These are phyloP conservation scores for Dromococcyx pavoninus DNA, from an alignment of 2,797 vertebrate species.

Conservation along the genomic window DNA sequence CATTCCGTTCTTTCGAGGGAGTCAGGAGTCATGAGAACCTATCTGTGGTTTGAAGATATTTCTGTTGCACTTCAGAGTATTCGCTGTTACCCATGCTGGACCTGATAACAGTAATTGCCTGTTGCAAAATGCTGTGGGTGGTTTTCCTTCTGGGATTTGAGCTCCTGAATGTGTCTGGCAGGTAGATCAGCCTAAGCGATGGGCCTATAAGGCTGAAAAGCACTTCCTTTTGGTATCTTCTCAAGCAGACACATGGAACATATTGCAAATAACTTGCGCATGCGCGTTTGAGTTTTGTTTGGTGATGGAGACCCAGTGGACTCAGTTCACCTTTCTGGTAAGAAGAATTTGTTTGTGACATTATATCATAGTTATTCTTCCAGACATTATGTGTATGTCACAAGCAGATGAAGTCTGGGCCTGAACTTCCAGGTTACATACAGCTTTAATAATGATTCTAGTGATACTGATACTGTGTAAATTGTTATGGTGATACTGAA, in stretches of 20 bases:
- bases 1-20: not conserved
- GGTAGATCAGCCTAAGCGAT: not conserved
- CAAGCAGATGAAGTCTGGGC: not conserved
- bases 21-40: not conserved
- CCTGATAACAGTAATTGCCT: not conserved
- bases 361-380: not conserved
- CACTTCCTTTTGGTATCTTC: not conserved
- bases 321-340: not conserved
- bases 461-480: not conserved
- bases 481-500: not conserved
- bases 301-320: not conserved
- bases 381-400: not conserved
- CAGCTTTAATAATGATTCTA: not conserved
- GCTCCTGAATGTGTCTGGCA: not conserved
- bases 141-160: not conserved
- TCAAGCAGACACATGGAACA: fast-evolving
- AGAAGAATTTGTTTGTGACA: not conserved
- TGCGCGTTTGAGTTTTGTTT: not conserved
- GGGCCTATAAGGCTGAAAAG: not conserved
- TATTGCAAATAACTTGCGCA: not conserved
- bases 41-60: not conserved
- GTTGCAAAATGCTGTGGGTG: not conserved
- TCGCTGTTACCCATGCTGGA: not conserved
- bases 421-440: not conserved
- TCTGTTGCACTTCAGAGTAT: not conserved